A percentile compares a stretch with the other conserved stretches of the same genome.
phyloP scores from a whole-genome alignment of 2,888 invertebrate genomes.

The Caenorhabditis sulstoni region DNA sequence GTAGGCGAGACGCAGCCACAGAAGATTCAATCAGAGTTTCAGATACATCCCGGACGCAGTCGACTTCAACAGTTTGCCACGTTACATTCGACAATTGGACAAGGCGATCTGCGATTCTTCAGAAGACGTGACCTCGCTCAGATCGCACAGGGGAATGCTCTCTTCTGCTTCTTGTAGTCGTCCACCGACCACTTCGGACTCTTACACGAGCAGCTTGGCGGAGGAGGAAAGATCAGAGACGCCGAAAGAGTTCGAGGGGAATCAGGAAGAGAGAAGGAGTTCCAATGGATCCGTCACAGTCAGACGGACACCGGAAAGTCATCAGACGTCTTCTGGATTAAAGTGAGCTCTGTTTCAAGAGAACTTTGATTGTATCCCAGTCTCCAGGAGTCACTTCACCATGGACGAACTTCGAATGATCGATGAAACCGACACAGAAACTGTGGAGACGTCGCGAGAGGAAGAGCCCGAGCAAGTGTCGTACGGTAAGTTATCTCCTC shows the following conservation, averaged over 20 bases:
- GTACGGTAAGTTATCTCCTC: conserved; percentile 24
- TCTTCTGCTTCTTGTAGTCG: conserved; percentile 47
- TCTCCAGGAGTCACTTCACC: conserved; percentile 52
- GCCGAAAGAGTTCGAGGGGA: conserved; percentile 8
- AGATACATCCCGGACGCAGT: conserved; percentile 38
- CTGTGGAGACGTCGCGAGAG: conserved; percentile 34
- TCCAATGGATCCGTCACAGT: conserved; percentile 22
- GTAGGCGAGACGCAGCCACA: neutral
- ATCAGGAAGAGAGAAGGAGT: conserved; percentile 4
- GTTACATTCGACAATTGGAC: conserved; percentile 50
- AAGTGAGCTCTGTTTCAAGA: conserved; percentile 12
- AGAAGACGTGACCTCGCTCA: conserved; percentile 29
- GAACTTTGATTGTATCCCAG: neutral
- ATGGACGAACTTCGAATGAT: conserved; percentile 59
- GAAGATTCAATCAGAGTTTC: neutral
- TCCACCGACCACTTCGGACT: conserved; percentile 48
- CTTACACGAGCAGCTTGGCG: conserved; percentile 43
- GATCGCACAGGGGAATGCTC: conserved; percentile 30
- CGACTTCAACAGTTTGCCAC: conserved; percentile 42
- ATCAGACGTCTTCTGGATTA: conserved; percentile 27
- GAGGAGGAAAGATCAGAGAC: conserved; percentile 32
- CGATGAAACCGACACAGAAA: conserved; percentile 60
- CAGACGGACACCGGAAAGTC: conserved; percentile 10
- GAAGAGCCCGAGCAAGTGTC: conserved; percentile 34
- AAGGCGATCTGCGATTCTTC: conserved; percentile 27